Conservation (phyloP, 2,113 vertebrate genomes). For the Gallinago paraguaiae region DNA sequence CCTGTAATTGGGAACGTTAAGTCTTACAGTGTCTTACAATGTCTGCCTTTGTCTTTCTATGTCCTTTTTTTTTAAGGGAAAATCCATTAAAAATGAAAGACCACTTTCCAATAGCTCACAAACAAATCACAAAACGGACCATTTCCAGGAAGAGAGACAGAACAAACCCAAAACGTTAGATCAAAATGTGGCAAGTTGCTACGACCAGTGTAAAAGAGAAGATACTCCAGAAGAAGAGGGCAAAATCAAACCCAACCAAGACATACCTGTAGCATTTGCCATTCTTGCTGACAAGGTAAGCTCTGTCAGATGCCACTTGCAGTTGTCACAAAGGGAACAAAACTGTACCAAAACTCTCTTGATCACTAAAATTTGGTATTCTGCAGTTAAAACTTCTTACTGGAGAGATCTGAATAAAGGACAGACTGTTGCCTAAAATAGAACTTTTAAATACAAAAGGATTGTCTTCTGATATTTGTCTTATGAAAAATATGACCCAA, state of each 20-base stretch:
- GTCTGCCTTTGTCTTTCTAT: background rate
- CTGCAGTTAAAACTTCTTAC: background rate
- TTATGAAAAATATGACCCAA: background rate
- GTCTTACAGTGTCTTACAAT: background rate
- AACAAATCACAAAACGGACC: constrained; percentile 70
- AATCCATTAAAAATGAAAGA: background rate
- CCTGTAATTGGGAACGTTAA: background rate
- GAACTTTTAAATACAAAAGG: background rate
- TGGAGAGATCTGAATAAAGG: background rate
- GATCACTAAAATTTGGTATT: background rate
- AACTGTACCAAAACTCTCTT: background rate
- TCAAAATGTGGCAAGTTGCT: constrained; percentile 72
- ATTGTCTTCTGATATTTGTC: background rate
- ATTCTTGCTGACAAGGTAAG: constrained; percentile 60
- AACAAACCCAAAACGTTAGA: constrained; percentile 35
- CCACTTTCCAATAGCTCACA: constrained; percentile 73
- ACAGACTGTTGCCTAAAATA: background rate
- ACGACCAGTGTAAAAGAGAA: constrained; percentile 69
- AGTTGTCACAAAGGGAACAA: background rate
- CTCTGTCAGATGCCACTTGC: background rate
- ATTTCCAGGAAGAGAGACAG: constrained; percentile 50
- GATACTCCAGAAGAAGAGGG: constrained; percentile 8
- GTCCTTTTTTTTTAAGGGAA: background rate
- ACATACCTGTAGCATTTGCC: constrained; percentile 61
- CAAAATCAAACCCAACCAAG: background rate